Base-by-base conservation (phyloP, 2,797 vertebrate genomes). In the Hyperoplus lanceolatus region DNA sequence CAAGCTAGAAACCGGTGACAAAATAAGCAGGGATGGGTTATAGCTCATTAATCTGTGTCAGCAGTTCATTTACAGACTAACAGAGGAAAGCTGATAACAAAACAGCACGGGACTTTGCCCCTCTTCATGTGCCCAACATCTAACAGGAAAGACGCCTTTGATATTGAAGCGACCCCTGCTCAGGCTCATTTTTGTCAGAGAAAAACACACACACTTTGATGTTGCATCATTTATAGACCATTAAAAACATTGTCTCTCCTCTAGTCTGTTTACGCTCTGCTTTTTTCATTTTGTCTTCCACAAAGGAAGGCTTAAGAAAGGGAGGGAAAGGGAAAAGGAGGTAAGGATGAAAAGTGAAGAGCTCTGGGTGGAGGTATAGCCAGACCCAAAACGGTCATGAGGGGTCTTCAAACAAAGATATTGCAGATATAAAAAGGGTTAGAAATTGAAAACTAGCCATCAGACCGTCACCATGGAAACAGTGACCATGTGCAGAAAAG, bases 381-480 rank as follows among this genome's bases (percentile, higher is more conserved):
- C 70, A 64, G 78, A 79, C 41, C 65, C 70, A 86, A 66, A 75
- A 58, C 14, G 45, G 86, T 88, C 91, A 91, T 74, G 67, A 89
- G 75, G 79, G 82, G 89, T 91, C 84, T 89, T 93, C 92, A 94
- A 90, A 93, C 77, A 80, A 59, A 91, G 87, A 91, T 90, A 91
- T 90, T 89, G 78, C 84, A 82, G 86, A 94, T 92, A 88, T 91
- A 59, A 89, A 85, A 89, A 87, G 86, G 87, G 92, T 87, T 90
- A 92, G 83, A 68, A 88, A 91, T 83, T 87, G 89, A 93, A 92
- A 93, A 93, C 90, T 91, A 93, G 91, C 93, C 89, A 89, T 87
- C 84, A 91, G 84, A 73, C 86, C 69, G 91, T 95, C 87, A 43
- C 90, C 93, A 95, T 93, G 93, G 93, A 91, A 94, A 95, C 94